Base-by-base conservation (phyloP, 2,113 vertebrate species). In the Poicephalus meyeri region DNA sequence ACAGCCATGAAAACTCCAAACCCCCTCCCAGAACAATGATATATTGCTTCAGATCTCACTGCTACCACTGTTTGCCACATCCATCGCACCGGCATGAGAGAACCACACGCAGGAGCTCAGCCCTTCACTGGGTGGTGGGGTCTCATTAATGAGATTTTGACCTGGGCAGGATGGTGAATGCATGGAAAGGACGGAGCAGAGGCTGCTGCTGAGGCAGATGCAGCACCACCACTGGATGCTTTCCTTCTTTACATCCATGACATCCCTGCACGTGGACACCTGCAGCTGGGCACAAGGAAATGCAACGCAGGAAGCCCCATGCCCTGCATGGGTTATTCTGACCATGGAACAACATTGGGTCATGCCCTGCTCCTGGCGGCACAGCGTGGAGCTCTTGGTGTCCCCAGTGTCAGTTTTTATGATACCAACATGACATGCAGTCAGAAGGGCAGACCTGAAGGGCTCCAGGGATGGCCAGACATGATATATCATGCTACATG, bases 241-340 rank as follows among this genome's bases (percentile, higher is more conserved):
- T 55, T 70, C 60, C 14, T 46, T 53, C 86, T 81, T 76, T 17
- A 44, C 31, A 25, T 44, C 44, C 64, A 2, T 64, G 35, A 50
- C 16, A 17, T 50, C 39, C 3, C n/a, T 41, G 60, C 5, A 2
- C 29, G 17, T 16, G 10, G 15, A 17, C 8, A 24, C 7, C 15
- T 0, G 0, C 20, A 61, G 7, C 26, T 46, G 29, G 26, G 21
- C 53, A 58, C 58, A 52, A 65, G 69, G 13, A 50, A 35, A 63
- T 46, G 23, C 24, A 5, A 31, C 35, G n/a, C 0, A 2, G 50
- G 50, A n/a, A 39, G 3, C 10, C 31, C 33, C 0, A 0, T 16
- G 56, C 31, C 31, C 50, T 10, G 11, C 66, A 52, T 2, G 0
- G 37, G 26, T 11, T 9, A 2, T 46, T 73, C 29, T 50, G 46